phyloP scores from a whole-genome alignment of 2,888 invertebrate genomes.

The Sylvicola fuscatus region DNA sequence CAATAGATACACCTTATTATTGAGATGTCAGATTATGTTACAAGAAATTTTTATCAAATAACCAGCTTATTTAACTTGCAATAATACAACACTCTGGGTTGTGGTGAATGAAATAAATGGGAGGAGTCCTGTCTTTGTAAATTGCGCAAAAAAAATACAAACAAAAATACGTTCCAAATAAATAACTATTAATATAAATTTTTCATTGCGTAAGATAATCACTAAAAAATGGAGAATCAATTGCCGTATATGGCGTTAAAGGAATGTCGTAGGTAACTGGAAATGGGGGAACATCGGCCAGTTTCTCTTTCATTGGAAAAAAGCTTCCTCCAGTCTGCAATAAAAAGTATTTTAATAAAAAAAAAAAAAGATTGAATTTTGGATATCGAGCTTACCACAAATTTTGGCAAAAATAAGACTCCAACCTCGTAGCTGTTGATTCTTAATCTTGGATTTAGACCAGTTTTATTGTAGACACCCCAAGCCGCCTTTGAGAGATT shows the following conservation, averaged over 20 bases:
- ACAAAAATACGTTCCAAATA: no score
- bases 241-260: conserved; percentile 41
- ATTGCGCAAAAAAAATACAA: no score
- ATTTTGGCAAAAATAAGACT: conserved; percentile 66
- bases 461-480: conserved; percentile 45
- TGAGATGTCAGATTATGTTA: no score
- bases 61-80: no score
- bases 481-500: conserved; percentile 96
- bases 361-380: background rate
- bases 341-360: conserved; percentile 1
- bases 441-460: conserved; percentile 35
- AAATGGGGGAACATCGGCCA: conserved; percentile 23
- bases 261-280: conserved; percentile 73
- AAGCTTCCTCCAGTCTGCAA: conserved; percentile 14
- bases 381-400: conserved; percentile 25
- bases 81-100: no score
- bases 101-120: no score
- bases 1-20: no score
- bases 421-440: conserved; percentile 84
- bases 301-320: conserved; percentile 30
- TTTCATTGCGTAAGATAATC: conserved; percentile 25
- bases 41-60: no score
- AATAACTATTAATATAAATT: conserved; percentile 26
- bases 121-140: no score
- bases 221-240: conserved; percentile 48